Percentiles rank a stretch among this genome's conserved stretches.
These are phyloP conservation scores for Siphamia tubifer DNA, from an alignment of 2,113 vertebrate genomes.

Conservation along the genomic window DNA sequence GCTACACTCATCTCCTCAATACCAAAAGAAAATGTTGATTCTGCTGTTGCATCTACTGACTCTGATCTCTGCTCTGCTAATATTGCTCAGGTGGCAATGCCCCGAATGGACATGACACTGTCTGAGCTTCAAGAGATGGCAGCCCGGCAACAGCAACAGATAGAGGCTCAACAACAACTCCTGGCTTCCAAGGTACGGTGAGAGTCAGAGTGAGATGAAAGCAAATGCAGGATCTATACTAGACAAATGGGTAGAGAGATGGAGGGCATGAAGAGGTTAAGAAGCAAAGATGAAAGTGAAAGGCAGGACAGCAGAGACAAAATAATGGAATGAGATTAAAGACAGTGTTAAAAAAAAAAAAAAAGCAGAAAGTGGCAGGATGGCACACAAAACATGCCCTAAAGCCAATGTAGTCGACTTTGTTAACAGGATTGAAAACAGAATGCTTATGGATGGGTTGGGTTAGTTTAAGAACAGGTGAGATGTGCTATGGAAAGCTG, in stretches of 20 bases:
- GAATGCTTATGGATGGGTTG: not conserved
- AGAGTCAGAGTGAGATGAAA: slow-evolving; percentile 24
- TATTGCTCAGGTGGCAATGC: slow-evolving; percentile 80
- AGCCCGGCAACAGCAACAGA: slow-evolving; percentile 95
- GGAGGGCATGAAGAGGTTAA: slow-evolving; percentile 1
- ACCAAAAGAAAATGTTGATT: not conserved
- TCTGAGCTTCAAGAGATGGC: slow-evolving; percentile 98
- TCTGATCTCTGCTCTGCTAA: not conserved
- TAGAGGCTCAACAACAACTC: slow-evolving; percentile 93
- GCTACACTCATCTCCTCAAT: no score
- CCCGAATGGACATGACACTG: slow-evolving; percentile 95
- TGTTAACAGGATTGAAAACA: not conserved
- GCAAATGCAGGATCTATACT: not conserved
- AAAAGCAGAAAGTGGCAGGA: not conserved
- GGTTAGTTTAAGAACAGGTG: slow-evolving; percentile 1
- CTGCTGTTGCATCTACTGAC: not conserved
- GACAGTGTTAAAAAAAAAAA: not conserved
- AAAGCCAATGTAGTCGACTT: not conserved
- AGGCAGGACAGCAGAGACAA: not conserved
- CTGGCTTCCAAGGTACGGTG: slow-evolving; percentile 89
- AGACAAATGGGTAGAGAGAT: not conserved
- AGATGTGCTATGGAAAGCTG: not conserved
- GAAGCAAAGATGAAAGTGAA: slow-evolving; percentile 41
- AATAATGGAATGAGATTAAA: slow-evolving; percentile 27
- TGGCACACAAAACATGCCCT: not conserved